These are phyloP conservation scores for Drosophila eohydei DNA, from an alignment of 2,888 invertebrate genomes.

Conservation along the genomic window DNA sequence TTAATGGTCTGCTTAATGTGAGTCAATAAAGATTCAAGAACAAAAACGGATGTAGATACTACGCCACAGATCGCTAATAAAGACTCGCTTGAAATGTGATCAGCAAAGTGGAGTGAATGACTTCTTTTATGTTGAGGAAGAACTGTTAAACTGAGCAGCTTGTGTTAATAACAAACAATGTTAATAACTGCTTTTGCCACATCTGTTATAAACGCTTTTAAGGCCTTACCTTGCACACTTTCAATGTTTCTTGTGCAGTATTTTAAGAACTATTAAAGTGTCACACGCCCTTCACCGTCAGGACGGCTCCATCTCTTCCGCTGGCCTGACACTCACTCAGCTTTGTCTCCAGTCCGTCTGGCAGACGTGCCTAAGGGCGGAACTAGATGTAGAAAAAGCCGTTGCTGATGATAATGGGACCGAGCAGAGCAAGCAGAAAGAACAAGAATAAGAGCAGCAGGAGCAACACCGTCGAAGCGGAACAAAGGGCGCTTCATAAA, in stretches of 20 bases:
- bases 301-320: neutral
- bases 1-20: conserved; percentile 15
- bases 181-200: neutral
- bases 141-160: neutral
- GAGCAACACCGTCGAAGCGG: conserved; percentile 2
- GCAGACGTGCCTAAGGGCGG: conserved; percentile 34
- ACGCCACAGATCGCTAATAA: neutral
- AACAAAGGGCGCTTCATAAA: conserved; percentile 49
- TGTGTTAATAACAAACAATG: neutral
- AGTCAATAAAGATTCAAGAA: conserved; percentile 11
- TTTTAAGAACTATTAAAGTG: conserved; percentile 33
- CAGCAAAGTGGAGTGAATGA: neutral
- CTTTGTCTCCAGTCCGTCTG: conserved; percentile 45
- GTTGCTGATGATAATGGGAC: conserved; percentile 55
- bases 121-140: neutral
- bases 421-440: conserved; percentile 20
- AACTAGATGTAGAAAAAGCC: conserved; percentile 20
- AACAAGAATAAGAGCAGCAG: conserved; percentile 1
- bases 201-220: neutral
- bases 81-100: neutral
- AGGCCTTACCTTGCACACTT: neutral
- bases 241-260: neutral
- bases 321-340: neutral
- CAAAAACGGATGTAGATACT: neutral
- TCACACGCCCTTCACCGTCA: neutral